A percentile compares a stretch with the other conserved stretches of the same genome.
Evolutionary conservation across 2,797 vertebrate species (phyloP).

Genomic region (Cyprinella venusta): DNA sequence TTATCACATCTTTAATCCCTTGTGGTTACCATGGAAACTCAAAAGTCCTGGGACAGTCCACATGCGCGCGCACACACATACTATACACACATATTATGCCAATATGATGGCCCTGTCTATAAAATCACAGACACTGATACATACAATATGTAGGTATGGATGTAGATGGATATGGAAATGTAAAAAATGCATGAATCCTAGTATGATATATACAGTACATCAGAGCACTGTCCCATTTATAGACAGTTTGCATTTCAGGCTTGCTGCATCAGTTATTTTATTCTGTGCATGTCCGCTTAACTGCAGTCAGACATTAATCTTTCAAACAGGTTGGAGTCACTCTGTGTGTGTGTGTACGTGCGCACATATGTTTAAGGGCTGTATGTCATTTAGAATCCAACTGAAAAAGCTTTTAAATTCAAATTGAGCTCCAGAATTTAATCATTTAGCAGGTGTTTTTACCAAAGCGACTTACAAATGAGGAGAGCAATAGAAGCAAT

Average conservation of each 20-base stretch:
- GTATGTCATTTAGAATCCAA: neutral
- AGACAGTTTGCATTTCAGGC: neutral
- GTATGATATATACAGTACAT: neutral
- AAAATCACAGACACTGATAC: neutral
- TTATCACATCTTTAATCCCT: slow-evolving; percentile 35
- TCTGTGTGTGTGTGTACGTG: neutral
- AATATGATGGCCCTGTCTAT: neutral
- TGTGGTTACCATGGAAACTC: slow-evolving; percentile 37
- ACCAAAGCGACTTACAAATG: no score
- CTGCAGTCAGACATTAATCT: slow-evolving; percentile 12
- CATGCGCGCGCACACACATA: neutral
- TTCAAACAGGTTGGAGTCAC: slow-evolving; percentile 12
- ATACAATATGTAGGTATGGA: neutral
- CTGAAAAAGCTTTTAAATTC: slow-evolving; percentile 5
- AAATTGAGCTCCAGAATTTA: neutral
- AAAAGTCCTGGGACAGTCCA: slow-evolving; percentile 9
- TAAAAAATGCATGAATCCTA: neutral
- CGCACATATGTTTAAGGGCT: neutral
- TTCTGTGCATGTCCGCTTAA: slow-evolving; percentile 15
- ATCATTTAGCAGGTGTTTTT: no score
- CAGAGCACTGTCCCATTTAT: neutral
- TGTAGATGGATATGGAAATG: neutral
- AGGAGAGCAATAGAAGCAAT: no score
- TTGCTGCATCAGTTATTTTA: neutral
- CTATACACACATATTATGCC: neutral